Base-by-base conservation (phyloP, 2,113 vertebrate species). In the Scopus umbretta region DNA sequence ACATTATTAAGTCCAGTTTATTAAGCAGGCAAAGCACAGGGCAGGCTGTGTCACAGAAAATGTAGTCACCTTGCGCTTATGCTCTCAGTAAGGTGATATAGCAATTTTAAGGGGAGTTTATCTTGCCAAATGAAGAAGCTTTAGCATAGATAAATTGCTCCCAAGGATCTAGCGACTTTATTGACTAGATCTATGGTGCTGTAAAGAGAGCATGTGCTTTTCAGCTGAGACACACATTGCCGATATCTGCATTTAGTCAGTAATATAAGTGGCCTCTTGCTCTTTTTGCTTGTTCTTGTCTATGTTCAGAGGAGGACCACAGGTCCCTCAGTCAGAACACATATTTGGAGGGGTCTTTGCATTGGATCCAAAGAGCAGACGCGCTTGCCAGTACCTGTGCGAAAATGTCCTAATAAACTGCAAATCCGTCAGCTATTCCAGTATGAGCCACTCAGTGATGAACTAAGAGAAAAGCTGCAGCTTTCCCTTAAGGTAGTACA, bases 401-500 rank as follows among this genome's bases (percentile, higher is more conserved):
- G 53, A 38, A 98, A 97, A 92, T 98, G 98, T 86, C 99, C 99
- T 38, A 95, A 97, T 7, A 98, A 98, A 15, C 97, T 99, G 47
- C 98, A 98, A 86, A 96, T 99, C 18, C 99, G 99, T 29, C 98
- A 99, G 82, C 97, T 99, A 2, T 97, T 97, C 70, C 98, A 98
- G 79, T 98, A 99, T 40, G 71, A 97, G 59, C 96, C 98, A 17
- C 96, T 99, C 79, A 93, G 80, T 58, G 85, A 79, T 4, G 85
- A 94, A 9, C 80, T 98, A 53, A 98, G 97, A 78, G 86, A 98
- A 25, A 96, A 95, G 42, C 92, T 99, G 26, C 98, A 99, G 76
- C 43, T 97, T 76, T 98, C 98, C 61, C 97, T 99, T 25, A 99
- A 98, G 99, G 99, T 99, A 97, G 26, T 42, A 23, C 34, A 73